These are phyloP conservation scores for Tapirus terrestris DNA, from an alignment of 2,113 vertebrate species.

Conservation along the genomic window DNA sequence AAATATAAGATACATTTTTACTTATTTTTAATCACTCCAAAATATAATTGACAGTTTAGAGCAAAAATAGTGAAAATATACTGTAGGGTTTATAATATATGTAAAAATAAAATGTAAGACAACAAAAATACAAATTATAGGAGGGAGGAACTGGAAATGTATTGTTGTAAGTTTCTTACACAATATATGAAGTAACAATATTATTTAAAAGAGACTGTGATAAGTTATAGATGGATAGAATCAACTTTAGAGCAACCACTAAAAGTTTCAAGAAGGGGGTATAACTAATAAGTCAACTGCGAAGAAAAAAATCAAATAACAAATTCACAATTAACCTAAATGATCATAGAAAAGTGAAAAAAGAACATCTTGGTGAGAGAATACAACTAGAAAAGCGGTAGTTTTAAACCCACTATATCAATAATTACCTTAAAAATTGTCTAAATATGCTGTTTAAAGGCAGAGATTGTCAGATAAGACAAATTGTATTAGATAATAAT, in stretches of 20 bases:
- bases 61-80: not conserved
- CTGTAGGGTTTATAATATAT: not conserved
- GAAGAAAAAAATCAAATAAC: not conserved
- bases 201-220: conserved; percentile 1
- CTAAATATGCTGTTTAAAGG: not conserved
- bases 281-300: not conserved
- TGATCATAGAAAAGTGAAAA: not conserved
- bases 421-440: not conserved
- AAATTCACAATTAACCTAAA: not conserved
- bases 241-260: not conserved
- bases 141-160: not conserved
- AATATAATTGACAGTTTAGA: not conserved
- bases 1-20: not conserved
- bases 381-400: not conserved
- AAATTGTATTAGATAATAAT: not conserved
- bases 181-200: not conserved
- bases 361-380: not conserved
- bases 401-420: not conserved
- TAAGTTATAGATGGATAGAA: not conserved
- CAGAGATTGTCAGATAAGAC: not conserved
- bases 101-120: not conserved
- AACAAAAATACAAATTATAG: not conserved
- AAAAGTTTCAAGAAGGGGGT: not conserved
- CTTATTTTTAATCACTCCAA: conserved; percentile 25
- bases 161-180: not conserved